A percentile compares a stretch with the other conserved stretches of the same genome.
Conservation (phyloP, 2,888 invertebrate species). For the Xestia ashworthii region DNA sequence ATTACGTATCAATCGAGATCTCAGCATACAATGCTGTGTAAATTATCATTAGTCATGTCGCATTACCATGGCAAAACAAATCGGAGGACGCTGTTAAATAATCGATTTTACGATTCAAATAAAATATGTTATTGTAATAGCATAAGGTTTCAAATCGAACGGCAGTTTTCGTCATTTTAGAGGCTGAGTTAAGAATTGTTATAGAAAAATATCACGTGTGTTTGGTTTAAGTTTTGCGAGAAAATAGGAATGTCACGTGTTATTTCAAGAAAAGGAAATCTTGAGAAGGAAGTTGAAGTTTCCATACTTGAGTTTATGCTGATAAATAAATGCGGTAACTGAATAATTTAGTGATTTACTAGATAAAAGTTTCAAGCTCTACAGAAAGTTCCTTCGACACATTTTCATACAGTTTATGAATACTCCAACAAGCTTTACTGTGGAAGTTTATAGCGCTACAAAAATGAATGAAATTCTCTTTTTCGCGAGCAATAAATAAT, state of each 20-base stretch:
- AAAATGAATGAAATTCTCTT: conserved; percentile 27
- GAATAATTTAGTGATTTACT: conserved; percentile 15
- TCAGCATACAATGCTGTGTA: conserved; percentile 58
- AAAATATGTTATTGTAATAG: conserved; percentile 20
- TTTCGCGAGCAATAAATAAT: conserved; percentile 30
- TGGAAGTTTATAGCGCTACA: conserved; percentile 20
- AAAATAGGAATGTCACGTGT: conserved; percentile 3
- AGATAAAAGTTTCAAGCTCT: conserved; percentile 8
- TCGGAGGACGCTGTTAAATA: conserved; percentile 43
- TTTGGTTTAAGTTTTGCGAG: conserved; percentile 22
- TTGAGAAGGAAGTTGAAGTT: background rate
- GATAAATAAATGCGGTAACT: conserved; percentile 12
- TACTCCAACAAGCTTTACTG: conserved; percentile 22
- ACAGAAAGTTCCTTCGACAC: conserved; percentile 11
- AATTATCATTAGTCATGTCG: conserved; percentile 57
- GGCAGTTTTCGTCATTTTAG: conserved; percentile 28
- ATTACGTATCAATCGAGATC: conserved; percentile 42
- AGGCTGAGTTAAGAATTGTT: conserved; percentile 31
- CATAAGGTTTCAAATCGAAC: conserved; percentile 38
- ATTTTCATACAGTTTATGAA: conserved; percentile 29
- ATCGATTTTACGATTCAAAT: conserved; percentile 44
- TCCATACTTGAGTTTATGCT: background rate
- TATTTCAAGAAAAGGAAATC: background rate
- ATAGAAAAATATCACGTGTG: conserved; percentile 32
- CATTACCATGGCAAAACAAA: conserved; percentile 55